phyloP scores from a whole-genome alignment of 2,797 vertebrate species.

The Remorina albescens region DNA sequence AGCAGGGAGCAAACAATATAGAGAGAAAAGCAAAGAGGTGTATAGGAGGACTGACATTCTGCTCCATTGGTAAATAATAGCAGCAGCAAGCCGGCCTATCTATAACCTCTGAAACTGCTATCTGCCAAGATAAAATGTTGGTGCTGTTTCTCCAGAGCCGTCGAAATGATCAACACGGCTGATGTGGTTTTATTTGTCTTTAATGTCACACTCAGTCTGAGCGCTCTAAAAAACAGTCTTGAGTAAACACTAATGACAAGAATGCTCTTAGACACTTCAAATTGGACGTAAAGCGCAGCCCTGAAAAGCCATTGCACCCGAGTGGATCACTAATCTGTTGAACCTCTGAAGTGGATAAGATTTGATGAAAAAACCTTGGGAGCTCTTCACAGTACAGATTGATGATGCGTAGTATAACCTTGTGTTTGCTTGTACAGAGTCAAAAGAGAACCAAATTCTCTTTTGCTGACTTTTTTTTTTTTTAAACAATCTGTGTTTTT shows the following conservation, averaged over 20 bases:
- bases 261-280: conserved; percentile 79
- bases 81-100: conserved; percentile 87
- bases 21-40: conserved; percentile 86
- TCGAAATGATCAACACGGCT: conserved; percentile 85
- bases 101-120: conserved; percentile 92
- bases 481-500: conserved; percentile 22
- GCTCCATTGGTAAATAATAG: conserved; percentile 94
- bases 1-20: conserved; percentile 92
- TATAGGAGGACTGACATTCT: conserved; percentile 88
- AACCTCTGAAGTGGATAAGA: conserved; percentile 82
- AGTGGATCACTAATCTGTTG: conserved; percentile 77
- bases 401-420: conserved; percentile 61
- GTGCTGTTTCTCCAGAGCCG: conserved; percentile 86
- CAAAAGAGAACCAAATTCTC: conserved; percentile 21
- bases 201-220: conserved; percentile 85
- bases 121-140: conserved; percentile 91
- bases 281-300: conserved; percentile 74
- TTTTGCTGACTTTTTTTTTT: conserved; percentile 1
- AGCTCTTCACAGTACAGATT: conserved; percentile 72
- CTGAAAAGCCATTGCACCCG: conserved; percentile 76
- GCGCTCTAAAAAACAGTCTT: conserved; percentile 72
- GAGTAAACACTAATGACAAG: conserved; percentile 83
- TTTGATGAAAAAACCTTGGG: conserved; percentile 76
- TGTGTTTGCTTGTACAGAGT: conserved; percentile 36
- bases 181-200: conserved; percentile 84